Evolutionary conservation across 2,113 vertebrate genomes (phyloP), one percentile per base, ranked within the genome.

Genomic region (Syngnathoides biaculeatus): DNA sequence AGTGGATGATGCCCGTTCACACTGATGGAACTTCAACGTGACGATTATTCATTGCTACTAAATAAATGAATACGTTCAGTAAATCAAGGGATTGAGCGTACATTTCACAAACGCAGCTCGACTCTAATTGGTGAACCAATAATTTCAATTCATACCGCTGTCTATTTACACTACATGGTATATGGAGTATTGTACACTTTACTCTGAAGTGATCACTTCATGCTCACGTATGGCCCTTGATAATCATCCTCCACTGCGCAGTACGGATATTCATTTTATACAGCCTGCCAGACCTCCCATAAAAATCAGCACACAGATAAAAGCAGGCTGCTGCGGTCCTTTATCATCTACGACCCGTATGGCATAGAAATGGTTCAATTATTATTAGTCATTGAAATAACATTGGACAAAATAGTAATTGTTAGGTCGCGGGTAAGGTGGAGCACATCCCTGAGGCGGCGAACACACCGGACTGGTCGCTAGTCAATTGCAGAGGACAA

Each of bases 191-290:
- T 65, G 2, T 65, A 65, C 1, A 61, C 27, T 35, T 8, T 26
- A 61, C 17, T 64, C 35, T 3, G 69, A 86, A 79, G 27, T 0
- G 13, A 60, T 20, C n/a, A 8, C 7, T n/a, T 50, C 76, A 78
- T 79, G 74, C 73, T 74, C 74, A 74, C 67, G 59, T 17, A 13
- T 3, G 50, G 78, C 26, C 11, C 65, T 50, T 67, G 52, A 71
- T n/a, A n/a, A n/a, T n/a, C n/a, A n/a, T n/a, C n/a, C n/a, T n/a
- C n/a, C n/a, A n/a, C n/a, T n/a, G n/a, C n/a, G n/a, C n/a, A n/a
- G n/a, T n/a, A n/a, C n/a, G n/a, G n/a, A 53, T 3, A 50, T 47
- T 62, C 70, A 68, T 73, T 73, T 39, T 35, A 59, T 5, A 15
- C 56, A 58, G 17, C 26, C 10, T 56, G 53, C 53, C 11, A 13